phyloP scores from a whole-genome alignment of 2,797 vertebrate species.

The Gadopsis bispinosus region DNA sequence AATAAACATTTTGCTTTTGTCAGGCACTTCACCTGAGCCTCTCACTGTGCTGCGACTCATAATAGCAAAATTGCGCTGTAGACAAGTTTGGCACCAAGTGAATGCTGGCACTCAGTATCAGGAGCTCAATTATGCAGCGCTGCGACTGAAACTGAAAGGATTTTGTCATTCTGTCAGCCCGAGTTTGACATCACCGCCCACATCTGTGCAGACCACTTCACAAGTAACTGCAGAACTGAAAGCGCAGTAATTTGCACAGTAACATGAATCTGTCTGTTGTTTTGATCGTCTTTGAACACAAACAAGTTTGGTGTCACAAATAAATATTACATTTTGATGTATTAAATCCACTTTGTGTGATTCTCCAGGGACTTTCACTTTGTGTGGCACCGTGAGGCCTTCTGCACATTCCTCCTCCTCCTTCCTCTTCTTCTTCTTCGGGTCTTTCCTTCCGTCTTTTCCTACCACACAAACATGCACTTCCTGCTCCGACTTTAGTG shows the following conservation, averaged over 20 bases:
- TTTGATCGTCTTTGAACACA: constrained; percentile 32
- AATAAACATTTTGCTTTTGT: constrained; percentile 27
- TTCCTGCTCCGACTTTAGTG: constrained; percentile 8
- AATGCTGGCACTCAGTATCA: constrained; percentile 36
- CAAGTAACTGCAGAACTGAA: constrained; percentile 22
- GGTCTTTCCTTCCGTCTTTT: background rate
- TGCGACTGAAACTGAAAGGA: constrained; percentile 40
- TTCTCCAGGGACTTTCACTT: background rate
- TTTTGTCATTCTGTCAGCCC: constrained; percentile 55
- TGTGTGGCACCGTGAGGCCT: background rate
- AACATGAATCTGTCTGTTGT: constrained; percentile 15
- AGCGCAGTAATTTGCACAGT: constrained; percentile 16
- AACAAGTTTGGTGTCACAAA: constrained; percentile 16
- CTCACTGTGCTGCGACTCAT: constrained; percentile 8
- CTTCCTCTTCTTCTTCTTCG: too few species aligned
- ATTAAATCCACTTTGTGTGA: constrained; percentile 5
- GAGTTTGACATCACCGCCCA: constrained; percentile 49
- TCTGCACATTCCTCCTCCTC: background rate
- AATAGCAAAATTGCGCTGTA: background rate
- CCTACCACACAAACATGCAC: background rate
- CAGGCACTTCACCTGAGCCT: constrained; percentile 29
- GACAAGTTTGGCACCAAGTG: constrained; percentile 17
- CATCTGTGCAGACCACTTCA: constrained; percentile 33
- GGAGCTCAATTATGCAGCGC: constrained; percentile 50
- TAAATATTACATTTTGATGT: constrained; percentile 3